Evolutionary conservation across 2,113 vertebrate species (phyloP).

Genomic region (Pangasianodon hypophthalmus): DNA sequence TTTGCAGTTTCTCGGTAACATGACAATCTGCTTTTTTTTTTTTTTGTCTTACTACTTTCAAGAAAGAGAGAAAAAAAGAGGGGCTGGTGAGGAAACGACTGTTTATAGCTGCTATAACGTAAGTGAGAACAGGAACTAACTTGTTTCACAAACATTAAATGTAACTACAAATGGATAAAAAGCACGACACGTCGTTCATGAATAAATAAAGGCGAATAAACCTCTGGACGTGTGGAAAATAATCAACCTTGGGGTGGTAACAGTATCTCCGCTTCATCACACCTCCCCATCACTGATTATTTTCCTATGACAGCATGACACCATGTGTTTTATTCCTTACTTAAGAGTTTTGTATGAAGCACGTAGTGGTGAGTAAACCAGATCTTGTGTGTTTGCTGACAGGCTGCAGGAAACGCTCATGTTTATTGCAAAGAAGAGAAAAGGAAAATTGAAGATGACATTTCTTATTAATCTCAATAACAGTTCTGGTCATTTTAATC

Average conservation of each 20-base stretch:
- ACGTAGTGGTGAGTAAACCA: neutral
- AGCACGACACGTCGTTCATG: neutral
- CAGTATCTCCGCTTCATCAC: neutral
- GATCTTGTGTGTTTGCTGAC: neutral
- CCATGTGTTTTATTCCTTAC: neutral
- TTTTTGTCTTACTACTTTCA: too few relatives aligned
- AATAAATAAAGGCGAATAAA: neutral
- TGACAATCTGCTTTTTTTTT: too few relatives aligned
- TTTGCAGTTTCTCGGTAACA: neutral
- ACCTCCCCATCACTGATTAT: neutral
- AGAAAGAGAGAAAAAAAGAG: neutral
- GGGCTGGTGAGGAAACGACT: neutral
- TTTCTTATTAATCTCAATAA: neutral
- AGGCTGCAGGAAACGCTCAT: neutral
- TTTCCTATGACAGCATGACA: neutral
- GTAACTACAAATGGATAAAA: neutral
- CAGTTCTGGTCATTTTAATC: neutral
- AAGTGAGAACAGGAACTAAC: neutral
- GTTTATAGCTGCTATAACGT: neutral
- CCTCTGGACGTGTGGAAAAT: neutral
- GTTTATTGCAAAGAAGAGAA: neutral
- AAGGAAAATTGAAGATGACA: neutral
- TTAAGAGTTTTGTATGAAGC: too few relatives aligned
- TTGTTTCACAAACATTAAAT: neutral
- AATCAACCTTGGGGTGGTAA: neutral